Evolutionary conservation across 2,888 invertebrate genomes (phyloP).

Genomic region (Dicyrtomina minuta): DNA sequence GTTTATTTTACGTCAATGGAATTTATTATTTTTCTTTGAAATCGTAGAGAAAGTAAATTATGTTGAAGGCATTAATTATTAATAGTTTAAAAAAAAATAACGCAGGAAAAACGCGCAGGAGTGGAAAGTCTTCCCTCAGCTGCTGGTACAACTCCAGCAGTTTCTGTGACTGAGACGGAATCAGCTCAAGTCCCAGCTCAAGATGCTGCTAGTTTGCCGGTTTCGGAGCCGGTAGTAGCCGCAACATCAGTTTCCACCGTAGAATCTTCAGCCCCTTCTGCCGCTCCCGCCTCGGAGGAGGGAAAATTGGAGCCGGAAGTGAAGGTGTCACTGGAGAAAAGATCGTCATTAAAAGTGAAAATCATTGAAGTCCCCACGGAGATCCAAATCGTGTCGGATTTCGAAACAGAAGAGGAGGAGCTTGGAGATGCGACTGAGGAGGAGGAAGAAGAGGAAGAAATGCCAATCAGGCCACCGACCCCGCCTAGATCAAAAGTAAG

Average conservation of each 20-base stretch:
- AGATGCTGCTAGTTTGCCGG: neutral
- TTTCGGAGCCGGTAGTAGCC: too few relatives aligned
- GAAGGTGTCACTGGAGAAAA: too few relatives aligned
- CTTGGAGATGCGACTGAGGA: conserved; percentile 50
- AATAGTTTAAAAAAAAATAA: too few relatives aligned
- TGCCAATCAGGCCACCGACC: conserved; percentile 56
- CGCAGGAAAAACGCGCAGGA: too few relatives aligned
- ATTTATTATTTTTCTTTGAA: too few relatives aligned
- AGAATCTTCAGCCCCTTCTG: neutral
- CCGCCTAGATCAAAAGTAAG: conserved; percentile 49
- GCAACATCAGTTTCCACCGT: too few relatives aligned
- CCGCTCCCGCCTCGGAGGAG: neutral
- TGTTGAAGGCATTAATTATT: too few relatives aligned
- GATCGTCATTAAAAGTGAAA: too few relatives aligned
- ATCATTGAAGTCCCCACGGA: conserved; percentile 40
- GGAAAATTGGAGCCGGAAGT: neutral
- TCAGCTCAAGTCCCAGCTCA: neutral
- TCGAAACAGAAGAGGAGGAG: conserved; percentile 55
- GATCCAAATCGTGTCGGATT: conserved; percentile 52
- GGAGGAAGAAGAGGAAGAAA: conserved; percentile 56
- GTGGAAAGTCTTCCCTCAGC: too few relatives aligned
- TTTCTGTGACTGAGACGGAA: conserved; percentile 11
- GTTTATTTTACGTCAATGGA: too few relatives aligned
- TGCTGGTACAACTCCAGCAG: conserved; percentile 2
- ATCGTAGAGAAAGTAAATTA: too few relatives aligned